A percentile compares a stretch with the other conserved stretches of the same genome.
Evolutionary conservation across 2,113 vertebrate species (phyloP).

Genomic region (Atherinomorus stipes): DNA sequence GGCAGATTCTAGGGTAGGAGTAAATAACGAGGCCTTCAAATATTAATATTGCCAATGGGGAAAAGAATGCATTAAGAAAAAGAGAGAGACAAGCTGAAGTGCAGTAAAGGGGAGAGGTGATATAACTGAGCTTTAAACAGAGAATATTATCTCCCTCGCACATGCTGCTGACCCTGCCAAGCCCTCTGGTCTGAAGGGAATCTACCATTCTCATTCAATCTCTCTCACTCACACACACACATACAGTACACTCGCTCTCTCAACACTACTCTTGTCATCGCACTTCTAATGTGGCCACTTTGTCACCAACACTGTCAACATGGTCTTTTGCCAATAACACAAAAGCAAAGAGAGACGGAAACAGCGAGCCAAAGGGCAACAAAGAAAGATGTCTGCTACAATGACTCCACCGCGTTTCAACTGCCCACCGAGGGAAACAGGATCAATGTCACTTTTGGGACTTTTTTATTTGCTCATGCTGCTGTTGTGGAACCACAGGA

Average conservation of each 20-base stretch:
- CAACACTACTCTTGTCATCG: constrained; percentile 35
- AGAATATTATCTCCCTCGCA: constrained; percentile 69
- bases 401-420: constrained; percentile 46
- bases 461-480: constrained; percentile 67
- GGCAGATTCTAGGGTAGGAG: constrained; percentile 11
- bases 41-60: constrained; percentile 38
- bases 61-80: constrained; percentile 20
- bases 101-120: constrained; percentile 37
- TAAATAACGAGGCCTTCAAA: constrained; percentile 60
- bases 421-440: constrained; percentile 57
- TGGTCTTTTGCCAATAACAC: constrained; percentile 21
- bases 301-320: constrained; percentile 38
- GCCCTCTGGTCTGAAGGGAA: constrained; percentile 60
- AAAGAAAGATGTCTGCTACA: constrained; percentile 58
- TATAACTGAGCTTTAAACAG: constrained; percentile 46
- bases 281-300: constrained; percentile 54
- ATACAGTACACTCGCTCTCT: constrained; percentile 3
- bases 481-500: constrained; percentile 52
- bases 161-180: constrained; percentile 64
- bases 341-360: constrained; percentile 22
- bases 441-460: constrained; percentile 68
- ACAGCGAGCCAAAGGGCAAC: constrained; percentile 34
- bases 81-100: constrained; percentile 5
- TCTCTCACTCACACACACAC: constrained; percentile 35
- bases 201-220: constrained; percentile 53